Evolutionary conservation across 2,888 invertebrate genomes (phyloP), one percentile per base, ranked within the genome.

Genomic region (Drosophila maculinotata): DNA sequence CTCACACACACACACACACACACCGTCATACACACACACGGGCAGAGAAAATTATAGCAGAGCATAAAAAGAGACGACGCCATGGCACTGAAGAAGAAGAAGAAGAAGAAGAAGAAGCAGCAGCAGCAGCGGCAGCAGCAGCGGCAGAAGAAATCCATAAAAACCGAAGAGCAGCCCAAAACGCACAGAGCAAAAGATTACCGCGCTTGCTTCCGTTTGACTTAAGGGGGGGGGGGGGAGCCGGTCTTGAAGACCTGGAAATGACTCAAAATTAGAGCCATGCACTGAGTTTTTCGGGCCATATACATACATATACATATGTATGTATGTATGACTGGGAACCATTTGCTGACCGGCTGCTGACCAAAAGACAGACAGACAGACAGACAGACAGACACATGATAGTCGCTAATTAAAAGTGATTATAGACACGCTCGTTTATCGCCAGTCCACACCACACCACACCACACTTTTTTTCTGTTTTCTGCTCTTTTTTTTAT

Each of bases 361-460:
- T n/a, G 53, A 1, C 17, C 33, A 25, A 15, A 42, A 42, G 36
- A 38, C 25, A 56, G 41, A 52, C 41, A 38, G 2, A 17, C 2
- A 4, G 15, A 15, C 8, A 4, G 9, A 36, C 1, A 36, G 17
- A 45, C 36, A 52, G 26, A 56, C 51, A 48, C 48, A 14, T 65
- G 51, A 38, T 62, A 51, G 47, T 31, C 59, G 69, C 76, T 69
- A 86, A 87, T 87, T 89, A 89, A 89, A 83, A 56, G 75, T 76
- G 80, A 89, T 83, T 88, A 88, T 76, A 69, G 79, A 87, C 82
- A 87, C 88, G 83, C 83, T 79, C 68, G 62, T 59, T 70, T 72
- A 71, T 67, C 51, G 67, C 44, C 59, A 58, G 53, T 52, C 54
- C 47, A 41, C 49, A 68, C 52, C 44, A 45, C 47, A 56, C 54